Conservation (phyloP, 2,888 invertebrate species). For the Allacma fusca region DNA sequence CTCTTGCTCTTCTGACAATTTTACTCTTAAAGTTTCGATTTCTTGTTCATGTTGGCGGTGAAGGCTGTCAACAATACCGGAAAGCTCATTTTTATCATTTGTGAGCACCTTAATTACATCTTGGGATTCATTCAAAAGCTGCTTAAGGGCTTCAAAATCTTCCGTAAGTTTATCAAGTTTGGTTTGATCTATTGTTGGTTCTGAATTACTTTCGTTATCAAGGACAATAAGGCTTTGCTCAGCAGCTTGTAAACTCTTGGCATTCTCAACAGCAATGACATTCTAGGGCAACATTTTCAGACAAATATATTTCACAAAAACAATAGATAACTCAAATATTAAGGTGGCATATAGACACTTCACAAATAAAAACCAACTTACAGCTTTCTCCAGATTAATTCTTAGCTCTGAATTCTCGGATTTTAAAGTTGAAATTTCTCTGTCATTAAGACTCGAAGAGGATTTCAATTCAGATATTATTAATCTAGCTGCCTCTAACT, state of each 20-base stretch:
- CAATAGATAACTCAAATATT: neutral
- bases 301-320: too few species aligned
- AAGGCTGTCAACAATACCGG: neutral
- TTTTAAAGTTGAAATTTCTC: slow-evolving; percentile 16
- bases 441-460: neutral
- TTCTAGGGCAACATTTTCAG: too few species aligned
- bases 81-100: neutral
- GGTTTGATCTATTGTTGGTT: neutral
- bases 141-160: neutral
- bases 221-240: neutral
- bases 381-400: neutral
- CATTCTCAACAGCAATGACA: too few species aligned
- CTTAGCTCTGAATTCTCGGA: slow-evolving; percentile 14
- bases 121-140: neutral
- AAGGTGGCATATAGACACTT: neutral
- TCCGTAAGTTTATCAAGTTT: neutral
- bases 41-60: neutral
- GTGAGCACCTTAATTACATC: neutral
- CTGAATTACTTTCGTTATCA: neutral
- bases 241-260: too few species aligned
- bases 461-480: neutral
- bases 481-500: neutral
- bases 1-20: neutral
- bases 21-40: neutral
- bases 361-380: neutral